phyloP scores from a whole-genome alignment of 2,797 vertebrate genomes.

The Anisognathus igniventris region DNA sequence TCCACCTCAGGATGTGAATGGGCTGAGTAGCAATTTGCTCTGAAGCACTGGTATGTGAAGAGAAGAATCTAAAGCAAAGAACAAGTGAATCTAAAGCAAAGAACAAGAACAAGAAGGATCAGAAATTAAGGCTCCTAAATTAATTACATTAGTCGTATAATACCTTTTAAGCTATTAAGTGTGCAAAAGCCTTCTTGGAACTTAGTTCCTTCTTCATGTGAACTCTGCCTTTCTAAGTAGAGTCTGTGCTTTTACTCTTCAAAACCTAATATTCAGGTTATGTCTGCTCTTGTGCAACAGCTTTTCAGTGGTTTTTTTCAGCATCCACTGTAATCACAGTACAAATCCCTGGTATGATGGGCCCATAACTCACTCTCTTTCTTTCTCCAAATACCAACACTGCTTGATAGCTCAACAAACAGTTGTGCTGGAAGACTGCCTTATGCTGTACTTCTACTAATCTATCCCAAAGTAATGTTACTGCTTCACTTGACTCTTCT shows the following conservation, averaged over 20 bases:
- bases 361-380: background rate
- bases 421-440: background rate
- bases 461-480: background rate
- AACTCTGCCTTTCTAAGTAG: background rate
- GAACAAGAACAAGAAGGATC: background rate
- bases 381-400: background rate
- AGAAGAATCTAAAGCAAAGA: background rate
- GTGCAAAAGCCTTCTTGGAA: background rate
- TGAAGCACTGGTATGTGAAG: background rate
- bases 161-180: background rate
- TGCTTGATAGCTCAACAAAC: conserved; percentile 14
- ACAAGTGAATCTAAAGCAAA: background rate
- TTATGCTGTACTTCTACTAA: background rate
- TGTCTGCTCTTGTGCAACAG: background rate
- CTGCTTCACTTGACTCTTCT: background rate
- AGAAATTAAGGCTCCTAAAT: background rate
- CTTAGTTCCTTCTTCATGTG: background rate
- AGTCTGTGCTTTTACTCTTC: background rate
- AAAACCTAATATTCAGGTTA: background rate
- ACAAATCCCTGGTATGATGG: conserved; percentile 18
- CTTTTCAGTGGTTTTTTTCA: conserved; percentile 9
- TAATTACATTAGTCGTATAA: background rate
- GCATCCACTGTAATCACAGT: background rate
- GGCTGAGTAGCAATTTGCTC: background rate
- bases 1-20: background rate